These are phyloP conservation scores for Tubiluchus corallicola DNA, from an alignment of 2,888 invertebrate genomes.

Conservation along the genomic window DNA sequence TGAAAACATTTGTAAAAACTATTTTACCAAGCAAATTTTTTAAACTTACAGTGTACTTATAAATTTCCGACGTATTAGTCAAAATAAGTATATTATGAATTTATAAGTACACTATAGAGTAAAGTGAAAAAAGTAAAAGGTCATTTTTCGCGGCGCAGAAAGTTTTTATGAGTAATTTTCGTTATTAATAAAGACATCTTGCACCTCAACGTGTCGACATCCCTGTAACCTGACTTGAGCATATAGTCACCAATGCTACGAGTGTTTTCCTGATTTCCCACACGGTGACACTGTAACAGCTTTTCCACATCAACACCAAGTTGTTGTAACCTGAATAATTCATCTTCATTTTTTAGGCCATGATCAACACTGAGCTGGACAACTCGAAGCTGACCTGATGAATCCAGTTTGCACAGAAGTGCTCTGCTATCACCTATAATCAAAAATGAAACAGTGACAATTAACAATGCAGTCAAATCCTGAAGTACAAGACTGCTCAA, in stretches of 20 bases:
- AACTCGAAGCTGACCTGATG: slow-evolving; percentile 47
- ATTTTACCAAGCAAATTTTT: no score
- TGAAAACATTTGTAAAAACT: no score
- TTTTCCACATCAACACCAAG: slow-evolving; percentile 52
- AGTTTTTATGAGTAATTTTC: no score
- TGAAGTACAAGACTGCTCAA: no score
- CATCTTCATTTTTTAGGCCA: slow-evolving; percentile 63
- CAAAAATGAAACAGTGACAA: no score
- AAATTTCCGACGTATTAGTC: no score
- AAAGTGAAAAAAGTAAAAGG: no score
- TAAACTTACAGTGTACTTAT: no score
- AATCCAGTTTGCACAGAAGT: slow-evolving; percentile 54
- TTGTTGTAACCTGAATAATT: slow-evolving; percentile 51
- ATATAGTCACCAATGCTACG: slow-evolving; percentile 70
- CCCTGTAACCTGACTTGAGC: slow-evolving; percentile 65
- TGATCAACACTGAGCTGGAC: slow-evolving; percentile 67
- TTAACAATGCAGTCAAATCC: no score
- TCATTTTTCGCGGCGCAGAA: no score
- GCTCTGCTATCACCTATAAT: slow-evolving; percentile 50
- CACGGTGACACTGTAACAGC: slow-evolving; percentile 40
- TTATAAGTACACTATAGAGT: no score
- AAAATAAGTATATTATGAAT: no score
- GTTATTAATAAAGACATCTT: neutral
- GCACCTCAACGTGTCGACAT: slow-evolving; percentile 48
- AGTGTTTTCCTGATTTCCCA: slow-evolving; percentile 62